Evolutionary conservation across 1,140 invertebrate species (phyloP).

Genomic region (Anastrepha ludens): DNA sequence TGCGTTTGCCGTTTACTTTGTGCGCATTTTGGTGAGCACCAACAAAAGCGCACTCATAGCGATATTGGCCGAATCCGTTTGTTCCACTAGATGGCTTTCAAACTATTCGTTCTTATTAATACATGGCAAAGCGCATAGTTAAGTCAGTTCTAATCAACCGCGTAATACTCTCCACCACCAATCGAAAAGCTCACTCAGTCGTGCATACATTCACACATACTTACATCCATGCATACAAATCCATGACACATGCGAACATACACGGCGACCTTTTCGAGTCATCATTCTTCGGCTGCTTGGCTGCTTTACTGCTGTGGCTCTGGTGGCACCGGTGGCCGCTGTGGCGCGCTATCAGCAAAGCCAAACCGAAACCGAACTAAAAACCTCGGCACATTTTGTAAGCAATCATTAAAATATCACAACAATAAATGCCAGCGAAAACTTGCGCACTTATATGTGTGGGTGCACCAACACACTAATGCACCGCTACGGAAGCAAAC

Average conservation of each 20-base stretch:
- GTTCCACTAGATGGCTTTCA: background rate
- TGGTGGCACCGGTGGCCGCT: background rate
- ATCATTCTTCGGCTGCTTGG: slow-evolving; percentile 35
- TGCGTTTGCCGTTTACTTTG: slow-evolving; percentile 6
- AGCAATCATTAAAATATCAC: slow-evolving; percentile 43
- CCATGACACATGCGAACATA: background rate
- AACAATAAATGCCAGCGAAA: background rate
- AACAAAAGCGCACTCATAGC: slow-evolving; percentile 6
- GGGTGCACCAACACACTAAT: slow-evolving; percentile 17
- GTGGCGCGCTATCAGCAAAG: background rate
- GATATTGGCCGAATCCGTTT: background rate
- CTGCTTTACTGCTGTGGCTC: slow-evolving; percentile 13
- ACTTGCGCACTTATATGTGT: background rate
- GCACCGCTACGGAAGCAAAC: too few species aligned
- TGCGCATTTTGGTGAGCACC: background rate
- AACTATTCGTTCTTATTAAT: background rate
- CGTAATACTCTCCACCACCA: background rate
- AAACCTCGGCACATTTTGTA: slow-evolving; percentile 13
- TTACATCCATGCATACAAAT: background rate
- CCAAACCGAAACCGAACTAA: slow-evolving; percentile 5
- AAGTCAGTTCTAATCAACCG: slow-evolving; percentile 3
- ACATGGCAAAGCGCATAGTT: background rate
- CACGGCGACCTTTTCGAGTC: slow-evolving; percentile 34
- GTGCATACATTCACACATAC: background rate
- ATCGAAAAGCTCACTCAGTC: background rate